phyloP scores from a whole-genome alignment of 1,140 invertebrate genomes.

The Trichomalopsis sarcophagae region DNA sequence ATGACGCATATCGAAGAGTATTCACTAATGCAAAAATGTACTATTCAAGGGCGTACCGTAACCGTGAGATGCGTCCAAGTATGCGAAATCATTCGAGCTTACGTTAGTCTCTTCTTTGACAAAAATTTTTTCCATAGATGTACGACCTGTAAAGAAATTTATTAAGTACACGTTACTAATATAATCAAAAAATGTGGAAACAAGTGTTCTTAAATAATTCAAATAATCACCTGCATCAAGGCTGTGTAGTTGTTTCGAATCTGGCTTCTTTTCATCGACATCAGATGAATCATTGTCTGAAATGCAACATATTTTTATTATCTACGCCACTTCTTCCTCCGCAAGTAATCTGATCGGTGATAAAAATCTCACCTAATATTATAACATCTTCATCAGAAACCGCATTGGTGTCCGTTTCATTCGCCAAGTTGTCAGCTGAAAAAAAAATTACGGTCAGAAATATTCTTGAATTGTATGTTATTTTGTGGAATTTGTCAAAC shows the following conservation, averaged over 20 bases:
- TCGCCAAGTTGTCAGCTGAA: too few relatives aligned
- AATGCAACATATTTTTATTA: background rate
- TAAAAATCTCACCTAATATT: constrained; percentile 10
- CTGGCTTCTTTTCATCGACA: too few relatives aligned
- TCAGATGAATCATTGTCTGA: background rate
- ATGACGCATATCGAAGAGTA: too few relatives aligned
- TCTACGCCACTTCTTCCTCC: too few relatives aligned
- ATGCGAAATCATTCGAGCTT: constrained; percentile 5
- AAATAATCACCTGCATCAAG: too few relatives aligned
- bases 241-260: background rate
- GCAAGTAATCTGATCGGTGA: too few relatives aligned
- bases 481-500: too few relatives aligned
- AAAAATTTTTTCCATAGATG: background rate
- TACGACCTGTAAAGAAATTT: background rate
- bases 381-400: constrained; percentile 4
- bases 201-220: too few relatives aligned
- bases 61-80: background rate
- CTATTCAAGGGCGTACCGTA: background rate
- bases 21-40: background rate
- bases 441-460: too few relatives aligned
- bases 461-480: too few relatives aligned
- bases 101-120: constrained; percentile 7
- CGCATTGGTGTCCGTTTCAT: too few relatives aligned
- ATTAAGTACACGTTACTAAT: background rate
- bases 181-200: too few relatives aligned